Evolutionary conservation across 2,888 invertebrate genomes (phyloP).

Genomic region (Limnephilus auricula): DNA sequence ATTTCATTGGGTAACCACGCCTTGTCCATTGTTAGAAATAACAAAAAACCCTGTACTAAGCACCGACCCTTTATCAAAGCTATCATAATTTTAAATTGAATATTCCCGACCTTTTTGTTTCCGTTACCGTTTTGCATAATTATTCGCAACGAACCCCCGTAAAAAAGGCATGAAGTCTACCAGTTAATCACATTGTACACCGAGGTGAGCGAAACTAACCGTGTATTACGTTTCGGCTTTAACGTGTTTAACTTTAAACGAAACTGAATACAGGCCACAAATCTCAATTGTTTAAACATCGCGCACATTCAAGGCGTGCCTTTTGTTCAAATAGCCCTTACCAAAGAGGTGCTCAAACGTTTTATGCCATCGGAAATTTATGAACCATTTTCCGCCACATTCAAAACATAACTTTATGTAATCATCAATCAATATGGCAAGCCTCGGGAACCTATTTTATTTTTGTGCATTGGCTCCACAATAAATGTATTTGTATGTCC

Average conservation of each 20-base stretch:
- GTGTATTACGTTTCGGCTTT: background rate
- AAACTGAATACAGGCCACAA: conserved; percentile 5
- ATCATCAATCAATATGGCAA: no score
- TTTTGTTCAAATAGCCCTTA: conserved; percentile 15
- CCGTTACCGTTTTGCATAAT: conserved; percentile 2
- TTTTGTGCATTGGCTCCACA: no score
- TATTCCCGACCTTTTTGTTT: background rate
- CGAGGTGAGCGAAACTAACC: background rate
- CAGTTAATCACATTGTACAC: background rate
- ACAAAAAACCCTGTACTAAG: background rate
- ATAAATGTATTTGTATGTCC: no score
- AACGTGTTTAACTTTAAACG: conserved; percentile 2
- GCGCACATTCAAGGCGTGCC: conserved; percentile 8
- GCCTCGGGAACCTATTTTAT: no score
- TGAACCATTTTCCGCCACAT: no score
- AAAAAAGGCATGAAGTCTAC: background rate
- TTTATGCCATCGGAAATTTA: background rate
- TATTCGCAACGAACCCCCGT: background rate
- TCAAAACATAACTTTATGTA: no score
- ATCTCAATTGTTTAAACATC: conserved; percentile 36
- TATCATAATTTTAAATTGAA: background rate
- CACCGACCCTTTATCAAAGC: background rate
- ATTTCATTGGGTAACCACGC: background rate
- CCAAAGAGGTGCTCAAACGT: background rate
- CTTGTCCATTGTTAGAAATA: background rate